Evolutionary conservation across 2,888 invertebrate species (phyloP).

Genomic region (Noctua pronuba): DNA sequence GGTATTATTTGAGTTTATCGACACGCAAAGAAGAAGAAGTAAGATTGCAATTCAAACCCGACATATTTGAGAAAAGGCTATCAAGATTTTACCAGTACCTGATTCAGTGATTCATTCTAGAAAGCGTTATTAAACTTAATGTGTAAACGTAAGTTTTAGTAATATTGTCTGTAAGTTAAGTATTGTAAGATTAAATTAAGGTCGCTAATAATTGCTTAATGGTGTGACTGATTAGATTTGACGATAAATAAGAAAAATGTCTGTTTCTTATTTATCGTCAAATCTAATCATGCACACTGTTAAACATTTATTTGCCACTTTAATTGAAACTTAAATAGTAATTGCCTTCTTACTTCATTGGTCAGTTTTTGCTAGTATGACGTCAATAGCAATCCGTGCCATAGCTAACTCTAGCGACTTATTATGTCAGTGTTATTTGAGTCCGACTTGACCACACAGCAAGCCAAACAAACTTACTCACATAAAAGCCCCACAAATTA

Average conservation of each 20-base stretch:
- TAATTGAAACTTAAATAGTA: conserved; percentile 5
- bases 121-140: background rate
- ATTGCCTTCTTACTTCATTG: conserved; percentile 9
- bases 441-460: conserved; percentile 4
- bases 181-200: no score
- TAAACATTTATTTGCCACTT: conserved; percentile 10
- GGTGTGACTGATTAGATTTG: no score
- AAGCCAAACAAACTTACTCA: conserved; percentile 17
- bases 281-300: background rate
- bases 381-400: conserved; percentile 7
- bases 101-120: background rate
- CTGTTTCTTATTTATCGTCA: background rate
- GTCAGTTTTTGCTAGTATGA: conserved; percentile 19
- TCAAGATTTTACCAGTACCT: background rate
- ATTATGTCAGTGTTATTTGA: conserved; percentile 1
- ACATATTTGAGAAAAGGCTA: background rate
- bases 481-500: conserved; percentile 39
- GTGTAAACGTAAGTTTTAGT: background rate
- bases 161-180: background rate
- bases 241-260: no score
- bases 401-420: conserved; percentile 2
- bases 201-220: no score
- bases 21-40: no score
- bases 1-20: no score
- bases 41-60: background rate